Base-by-base conservation (phyloP, 2,888 invertebrate genomes). In the Hydraecia micacea region DNA sequence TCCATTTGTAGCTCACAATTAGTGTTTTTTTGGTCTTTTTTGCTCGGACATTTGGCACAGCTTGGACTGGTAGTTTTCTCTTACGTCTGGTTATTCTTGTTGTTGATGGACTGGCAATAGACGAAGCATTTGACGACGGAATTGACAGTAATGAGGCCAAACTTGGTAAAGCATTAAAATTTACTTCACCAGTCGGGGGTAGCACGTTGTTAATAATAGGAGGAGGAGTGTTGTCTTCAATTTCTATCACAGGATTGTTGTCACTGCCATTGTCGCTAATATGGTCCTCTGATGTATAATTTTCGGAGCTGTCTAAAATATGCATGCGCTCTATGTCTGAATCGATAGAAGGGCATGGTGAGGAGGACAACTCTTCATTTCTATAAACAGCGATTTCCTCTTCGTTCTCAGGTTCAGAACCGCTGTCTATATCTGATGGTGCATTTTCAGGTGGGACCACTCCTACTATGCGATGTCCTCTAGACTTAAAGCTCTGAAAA, bases 81-180 rank as follows among this genome's bases (percentile, higher is more conserved):
- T 66, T 66, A 66, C 66, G 66, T 13, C 66, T 66, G 39, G 66
- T 66, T 42, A 8, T 66, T 66, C 66, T 66, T 66, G 66, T 6
- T 66, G 66, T 66, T 66, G 66, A n/a, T 66, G 66, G 66, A 66
- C 66, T 66, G n/a, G 66, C 39, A 66, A 66, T 42, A 42, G 42
- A 25, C 39, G 42, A 66, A 66, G 66, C 13, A 39, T 36, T 42
- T 66, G 42, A 39, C 25, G 66, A 62, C 18, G 62, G 32, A 62
- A 62, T 62, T 7, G 32, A 62, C 62, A 62, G 8, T 62, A 62
- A 18, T 32, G 62, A 32, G 18, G 62, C 32, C 62, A 62, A 62
- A 62, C 62, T 62, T 62, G 32, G 62, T 62, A 62, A 32, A 62
- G 62, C 62, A 62, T 62, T 62, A 62, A 8, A 32, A 62, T 62